Evolutionary conservation across 2,113 vertebrate species (phyloP).

Genomic region (Columba janthina): DNA sequence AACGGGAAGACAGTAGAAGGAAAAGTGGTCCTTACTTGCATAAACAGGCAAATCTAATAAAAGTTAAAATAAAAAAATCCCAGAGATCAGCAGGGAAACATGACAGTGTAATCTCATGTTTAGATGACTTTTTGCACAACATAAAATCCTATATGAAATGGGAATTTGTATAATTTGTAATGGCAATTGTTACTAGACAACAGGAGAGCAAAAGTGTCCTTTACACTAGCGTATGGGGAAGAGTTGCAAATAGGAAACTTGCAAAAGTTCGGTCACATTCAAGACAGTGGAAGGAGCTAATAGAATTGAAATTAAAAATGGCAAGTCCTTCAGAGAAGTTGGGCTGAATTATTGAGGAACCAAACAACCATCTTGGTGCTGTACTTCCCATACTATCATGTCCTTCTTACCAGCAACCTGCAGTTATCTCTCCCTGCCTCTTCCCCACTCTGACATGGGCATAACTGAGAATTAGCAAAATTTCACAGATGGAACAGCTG

Average conservation of each 20-base stretch:
- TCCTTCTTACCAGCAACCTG: background rate
- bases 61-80: background rate
- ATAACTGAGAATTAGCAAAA: background rate
- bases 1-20: background rate
- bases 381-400: background rate
- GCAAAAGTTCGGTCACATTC: background rate
- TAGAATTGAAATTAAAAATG: background rate
- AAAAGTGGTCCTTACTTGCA: background rate
- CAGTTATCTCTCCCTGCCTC: background rate
- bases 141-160: background rate
- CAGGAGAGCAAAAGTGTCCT: background rate
- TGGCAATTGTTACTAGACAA: background rate
- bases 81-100: background rate
- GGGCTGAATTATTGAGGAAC: background rate
- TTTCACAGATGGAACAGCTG: background rate
- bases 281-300: background rate
- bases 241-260: background rate
- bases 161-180: background rate
- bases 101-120: background rate
- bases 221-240: background rate
- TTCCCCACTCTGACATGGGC: background rate
- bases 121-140: fast-evolving
- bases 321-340: background rate
- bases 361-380: background rate
- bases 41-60: background rate